Evolutionary conservation across 1,140 invertebrate genomes (phyloP), one percentile per base, ranked within the genome.

Genomic region (Condylostylus longicornis): DNA sequence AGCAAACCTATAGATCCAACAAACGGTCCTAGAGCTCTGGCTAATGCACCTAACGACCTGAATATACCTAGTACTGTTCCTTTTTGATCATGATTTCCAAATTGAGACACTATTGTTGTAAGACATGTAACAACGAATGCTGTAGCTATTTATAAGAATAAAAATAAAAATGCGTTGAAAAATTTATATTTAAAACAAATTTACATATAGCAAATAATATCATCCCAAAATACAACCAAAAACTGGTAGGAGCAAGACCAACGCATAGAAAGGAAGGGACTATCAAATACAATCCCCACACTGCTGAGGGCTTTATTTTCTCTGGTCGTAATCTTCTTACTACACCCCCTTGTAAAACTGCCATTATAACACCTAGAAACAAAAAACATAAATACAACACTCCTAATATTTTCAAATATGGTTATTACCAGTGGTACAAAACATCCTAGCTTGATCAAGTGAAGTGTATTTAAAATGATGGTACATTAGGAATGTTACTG

Each of bases 361-460:
- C 81, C 95, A 99, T 99, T 18, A 82, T 72, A 14, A 89, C 47
- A 41, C 72, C 50, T 53, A 67, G 15, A 45, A 51, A 27, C 25
- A 30, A 42, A 33, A 8, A 40, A 37, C 33, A 6, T 32, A 21
- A 17, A 12, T n/a, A 17, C 14, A 31, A 30, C 18, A 10, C n/a
- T n/a, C n/a, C n/a, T n/a, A n/a, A n/a, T 18, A 12, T 5, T 9
- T 34, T 12, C 9, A 14, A 35, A 7, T 8, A 31, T 5, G 6
- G 8, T 14, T 36, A 6, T 33, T 23, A 61, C 94, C 95, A 45
- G 94, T 87, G 23, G 79, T 81, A 46, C 96, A 74, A 62, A 97
- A 98, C 87, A 98, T 96, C 70, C 82, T 89, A 6, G 93, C 95
- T 67, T 98, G 94, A 57, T 97, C 82, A 77, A 93, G 89, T 19